A percentile compares a stretch with the other conserved stretches of the same genome.
Conservation (phyloP, 2,113 vertebrate species). For the Cyphomyrus plagiostoma region DNA sequence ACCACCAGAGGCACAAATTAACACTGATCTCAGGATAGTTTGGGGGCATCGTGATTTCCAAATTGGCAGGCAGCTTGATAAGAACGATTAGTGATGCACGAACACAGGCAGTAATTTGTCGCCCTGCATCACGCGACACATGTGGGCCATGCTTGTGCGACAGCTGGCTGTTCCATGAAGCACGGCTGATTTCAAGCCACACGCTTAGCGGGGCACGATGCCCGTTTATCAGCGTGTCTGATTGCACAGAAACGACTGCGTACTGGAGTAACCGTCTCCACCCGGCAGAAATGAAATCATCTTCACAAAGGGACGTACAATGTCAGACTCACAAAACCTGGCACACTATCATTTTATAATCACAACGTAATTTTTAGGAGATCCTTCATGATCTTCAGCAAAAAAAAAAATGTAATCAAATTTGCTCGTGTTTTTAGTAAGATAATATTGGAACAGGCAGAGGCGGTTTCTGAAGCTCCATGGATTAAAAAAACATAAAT, state of each 20-base stretch:
- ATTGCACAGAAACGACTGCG: not conserved
- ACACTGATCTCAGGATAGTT: not conserved
- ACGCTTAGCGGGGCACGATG: not conserved
- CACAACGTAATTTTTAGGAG: not conserved
- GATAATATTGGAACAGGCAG: not conserved
- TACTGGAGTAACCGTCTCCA: not conserved
- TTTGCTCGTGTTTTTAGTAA: not conserved
- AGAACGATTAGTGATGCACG: not conserved
- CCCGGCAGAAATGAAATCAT: not conserved
- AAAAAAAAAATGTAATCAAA: not conserved
- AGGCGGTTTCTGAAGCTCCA: not conserved
- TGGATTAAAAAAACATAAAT: not conserved
- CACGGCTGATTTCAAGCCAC: not conserved
- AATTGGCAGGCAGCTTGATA: not conserved
- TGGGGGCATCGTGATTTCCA: not conserved
- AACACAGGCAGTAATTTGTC: not conserved
- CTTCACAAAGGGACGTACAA: not conserved
- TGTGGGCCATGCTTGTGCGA: not conserved
- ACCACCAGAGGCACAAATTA: not conserved
- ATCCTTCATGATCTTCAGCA: not conserved
- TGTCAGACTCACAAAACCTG: not conserved
- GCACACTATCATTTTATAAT: not conserved
- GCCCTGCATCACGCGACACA: not conserved
- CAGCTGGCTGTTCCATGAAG: not conserved
- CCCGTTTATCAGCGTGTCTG: not conserved